phyloP scores from a whole-genome alignment of 2,888 invertebrate genomes.

The Drosophila suboccidentalis region DNA sequence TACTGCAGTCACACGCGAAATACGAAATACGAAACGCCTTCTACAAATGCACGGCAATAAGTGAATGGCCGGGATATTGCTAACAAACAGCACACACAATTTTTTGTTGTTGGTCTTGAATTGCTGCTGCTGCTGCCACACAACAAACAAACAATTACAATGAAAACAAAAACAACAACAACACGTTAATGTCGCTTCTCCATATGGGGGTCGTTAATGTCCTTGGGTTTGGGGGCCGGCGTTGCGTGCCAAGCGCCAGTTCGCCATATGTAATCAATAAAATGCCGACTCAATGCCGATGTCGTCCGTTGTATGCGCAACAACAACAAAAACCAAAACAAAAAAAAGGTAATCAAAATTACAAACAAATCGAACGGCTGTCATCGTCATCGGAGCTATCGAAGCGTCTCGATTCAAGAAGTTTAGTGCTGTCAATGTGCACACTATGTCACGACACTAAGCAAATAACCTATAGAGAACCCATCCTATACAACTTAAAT shows the following conservation, averaged over 20 bases:
- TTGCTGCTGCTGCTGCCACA: slow-evolving; percentile 18
- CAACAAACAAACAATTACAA: slow-evolving; percentile 18
- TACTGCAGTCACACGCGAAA: slow-evolving; percentile 24
- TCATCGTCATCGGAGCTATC: slow-evolving; percentile 43
- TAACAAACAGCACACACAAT: slow-evolving; percentile 29
- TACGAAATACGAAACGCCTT: slow-evolving; percentile 28
- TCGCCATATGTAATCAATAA: slow-evolving; percentile 69
- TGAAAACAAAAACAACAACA: slow-evolving; percentile 16
- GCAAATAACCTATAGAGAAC: too few relatives aligned
- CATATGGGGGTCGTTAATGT: slow-evolving; percentile 62
- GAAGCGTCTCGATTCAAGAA: slow-evolving; percentile 1
- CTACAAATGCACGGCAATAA: slow-evolving; percentile 34
- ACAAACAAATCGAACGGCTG: slow-evolving; percentile 26
- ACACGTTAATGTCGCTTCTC: slow-evolving; percentile 56
- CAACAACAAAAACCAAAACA: slow-evolving; percentile 22
- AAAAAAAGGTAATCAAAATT: slow-evolving; percentile 29
- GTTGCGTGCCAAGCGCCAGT: slow-evolving; percentile 64
- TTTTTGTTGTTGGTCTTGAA: slow-evolving; percentile 65
- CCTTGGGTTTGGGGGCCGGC: slow-evolving; percentile 75
- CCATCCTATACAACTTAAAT: too few relatives aligned
- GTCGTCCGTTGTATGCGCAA: slow-evolving; percentile 24
- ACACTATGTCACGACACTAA: neutral
- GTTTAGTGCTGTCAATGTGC: too few relatives aligned
- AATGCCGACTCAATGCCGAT: slow-evolving; percentile 56
- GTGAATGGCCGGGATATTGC: slow-evolving; percentile 50